These are phyloP conservation scores for Sinella curviseta DNA, from an alignment of 1,140 invertebrate species.

Conservation along the genomic window DNA sequence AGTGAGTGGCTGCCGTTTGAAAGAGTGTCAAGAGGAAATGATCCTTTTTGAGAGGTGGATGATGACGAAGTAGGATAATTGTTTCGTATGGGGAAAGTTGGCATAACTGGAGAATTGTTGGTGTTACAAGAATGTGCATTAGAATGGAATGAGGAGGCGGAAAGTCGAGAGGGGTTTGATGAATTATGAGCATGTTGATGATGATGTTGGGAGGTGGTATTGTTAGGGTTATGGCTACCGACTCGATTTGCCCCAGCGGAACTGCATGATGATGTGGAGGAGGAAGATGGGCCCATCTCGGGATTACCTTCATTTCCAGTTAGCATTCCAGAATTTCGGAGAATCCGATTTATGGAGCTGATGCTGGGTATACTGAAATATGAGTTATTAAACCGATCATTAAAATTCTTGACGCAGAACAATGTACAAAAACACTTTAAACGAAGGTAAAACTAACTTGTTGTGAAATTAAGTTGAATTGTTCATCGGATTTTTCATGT, in stretches of 20 bases:
- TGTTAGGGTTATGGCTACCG: neutral
- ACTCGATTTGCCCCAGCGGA: neutral
- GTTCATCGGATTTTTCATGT: no score
- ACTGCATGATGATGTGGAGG: no score
- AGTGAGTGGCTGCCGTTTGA: no score
- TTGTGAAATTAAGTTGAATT: neutral
- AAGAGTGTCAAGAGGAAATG: no score
- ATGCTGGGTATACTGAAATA: conserved; percentile 74
- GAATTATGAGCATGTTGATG: neutral
- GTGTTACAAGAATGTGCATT: neutral
- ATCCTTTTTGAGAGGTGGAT: no score
- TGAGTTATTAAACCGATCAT: conserved; percentile 15
- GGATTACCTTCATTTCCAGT: conserved; percentile 42
- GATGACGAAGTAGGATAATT: no score
- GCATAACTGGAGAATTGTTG: neutral
- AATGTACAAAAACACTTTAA: neutral
- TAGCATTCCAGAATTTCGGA: conserved; percentile 77
- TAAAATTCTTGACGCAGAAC: neutral
- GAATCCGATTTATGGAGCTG: conserved; percentile 90
- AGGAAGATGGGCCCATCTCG: no score
- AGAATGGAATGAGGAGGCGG: neutral
- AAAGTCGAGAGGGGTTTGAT: neutral
- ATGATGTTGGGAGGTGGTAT: neutral
- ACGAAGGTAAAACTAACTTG: neutral
- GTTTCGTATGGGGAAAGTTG: neutral